phyloP scores from a whole-genome alignment of 2,113 vertebrate species.

The Empidonax alnorum region DNA sequence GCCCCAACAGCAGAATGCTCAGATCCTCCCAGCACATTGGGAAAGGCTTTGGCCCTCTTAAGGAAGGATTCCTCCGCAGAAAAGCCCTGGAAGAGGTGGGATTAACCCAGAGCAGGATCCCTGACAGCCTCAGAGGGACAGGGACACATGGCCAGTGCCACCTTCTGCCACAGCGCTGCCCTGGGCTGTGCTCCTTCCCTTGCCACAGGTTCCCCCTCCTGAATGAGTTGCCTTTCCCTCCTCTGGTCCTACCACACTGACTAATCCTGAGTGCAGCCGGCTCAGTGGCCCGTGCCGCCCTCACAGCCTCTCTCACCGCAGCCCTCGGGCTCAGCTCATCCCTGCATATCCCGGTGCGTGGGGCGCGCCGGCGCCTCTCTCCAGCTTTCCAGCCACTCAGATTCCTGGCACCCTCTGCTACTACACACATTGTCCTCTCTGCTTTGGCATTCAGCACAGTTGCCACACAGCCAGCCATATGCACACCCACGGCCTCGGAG shows the following conservation, averaged over 20 bases:
- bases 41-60: background rate
- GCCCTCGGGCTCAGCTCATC: background rate
- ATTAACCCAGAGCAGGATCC: background rate
- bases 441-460: constrained; percentile 37
- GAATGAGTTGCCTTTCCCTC: background rate
- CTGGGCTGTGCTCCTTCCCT: background rate
- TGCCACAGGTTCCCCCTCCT: background rate
- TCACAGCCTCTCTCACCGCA: background rate
- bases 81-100: rapidly evolving
- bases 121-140: background rate
- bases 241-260: background rate
- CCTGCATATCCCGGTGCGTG: background rate
- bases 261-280: background rate
- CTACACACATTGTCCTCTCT: constrained; percentile 58
- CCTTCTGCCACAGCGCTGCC: background rate
- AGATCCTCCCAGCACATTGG: background rate
- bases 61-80: background rate
- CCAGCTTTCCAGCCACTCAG: background rate
- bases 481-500: constrained; percentile 49
- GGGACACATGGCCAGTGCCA: rapidly evolving
- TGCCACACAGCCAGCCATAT: constrained; percentile 56
- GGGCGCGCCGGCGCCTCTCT: background rate
- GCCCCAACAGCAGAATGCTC: background rate
- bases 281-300: rapidly evolving
- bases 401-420: constrained; percentile 30